A percentile compares a stretch with the other conserved stretches of the same genome.
Evolutionary conservation across 2,888 invertebrate species (phyloP).

Genomic region (Tenthredo mesomela): DNA sequence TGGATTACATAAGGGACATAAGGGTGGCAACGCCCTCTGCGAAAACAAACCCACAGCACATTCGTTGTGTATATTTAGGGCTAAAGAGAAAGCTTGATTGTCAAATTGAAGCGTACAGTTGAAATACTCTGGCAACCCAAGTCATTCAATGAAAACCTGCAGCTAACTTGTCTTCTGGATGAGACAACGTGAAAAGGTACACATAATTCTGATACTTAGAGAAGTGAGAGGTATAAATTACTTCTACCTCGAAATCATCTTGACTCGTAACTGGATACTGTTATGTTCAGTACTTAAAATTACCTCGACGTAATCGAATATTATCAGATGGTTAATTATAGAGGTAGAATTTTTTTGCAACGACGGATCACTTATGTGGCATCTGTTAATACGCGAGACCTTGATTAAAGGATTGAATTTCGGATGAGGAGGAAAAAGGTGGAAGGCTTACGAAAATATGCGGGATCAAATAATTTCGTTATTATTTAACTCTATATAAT

Average conservation of each 20-base stretch:
- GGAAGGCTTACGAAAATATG: neutral
- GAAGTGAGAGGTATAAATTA: neutral
- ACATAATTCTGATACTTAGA: neutral
- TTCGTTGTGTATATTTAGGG: constrained; percentile 12
- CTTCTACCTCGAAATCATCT: neutral
- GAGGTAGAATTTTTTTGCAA: neutral
- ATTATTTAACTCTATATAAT: too few species aligned
- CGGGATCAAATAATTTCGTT: neutral
- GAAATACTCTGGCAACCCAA: neutral
- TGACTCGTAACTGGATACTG: neutral
- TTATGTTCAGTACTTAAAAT: neutral
- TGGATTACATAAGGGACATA: constrained; percentile 8
- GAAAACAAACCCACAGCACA: constrained; percentile 22
- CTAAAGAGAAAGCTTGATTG: neutral
- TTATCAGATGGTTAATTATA: neutral
- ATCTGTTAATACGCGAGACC: neutral
- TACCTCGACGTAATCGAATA: neutral
- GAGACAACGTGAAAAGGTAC: neutral
- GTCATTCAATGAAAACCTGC: neutral
- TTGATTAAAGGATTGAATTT: neutral
- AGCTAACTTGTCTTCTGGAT: neutral
- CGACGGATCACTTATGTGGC: neutral
- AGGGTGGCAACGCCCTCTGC: constrained; percentile 27
- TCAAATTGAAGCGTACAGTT: constrained; percentile 1
- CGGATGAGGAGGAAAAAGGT: neutral